phyloP scores from a whole-genome alignment of 2,113 vertebrate genomes.

The Oncorhynchus masou region DNA sequence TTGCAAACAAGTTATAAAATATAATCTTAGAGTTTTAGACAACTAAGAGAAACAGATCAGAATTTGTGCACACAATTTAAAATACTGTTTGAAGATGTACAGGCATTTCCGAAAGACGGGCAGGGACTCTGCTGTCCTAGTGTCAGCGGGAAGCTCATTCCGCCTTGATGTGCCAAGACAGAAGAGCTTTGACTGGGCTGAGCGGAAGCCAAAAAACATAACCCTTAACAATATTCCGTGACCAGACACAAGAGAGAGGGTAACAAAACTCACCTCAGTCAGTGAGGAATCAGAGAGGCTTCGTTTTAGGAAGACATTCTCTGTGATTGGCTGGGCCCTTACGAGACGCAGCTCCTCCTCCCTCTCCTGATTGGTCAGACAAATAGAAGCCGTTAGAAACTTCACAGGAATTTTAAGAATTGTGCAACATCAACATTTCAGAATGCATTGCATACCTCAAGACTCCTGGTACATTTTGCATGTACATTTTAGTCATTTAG shows the following conservation, averaged over 20 bases:
- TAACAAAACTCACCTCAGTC: conserved; percentile 51
- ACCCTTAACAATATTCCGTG: neutral
- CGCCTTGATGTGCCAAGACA: too few species aligned
- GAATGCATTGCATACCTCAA: neutral
- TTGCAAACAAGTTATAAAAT: too few species aligned
- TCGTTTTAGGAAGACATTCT: conserved; percentile 74
- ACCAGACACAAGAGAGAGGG: neutral
- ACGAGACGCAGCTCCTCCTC: conserved; percentile 64
- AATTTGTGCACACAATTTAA: too few species aligned
- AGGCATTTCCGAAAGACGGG: too few species aligned
- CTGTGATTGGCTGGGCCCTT: conserved; percentile 57
- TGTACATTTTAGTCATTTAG: too few species aligned
- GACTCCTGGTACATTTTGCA: neutral
- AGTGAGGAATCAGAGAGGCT: conserved; percentile 64
- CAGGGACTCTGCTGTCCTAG: too few species aligned
- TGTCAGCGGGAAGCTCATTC: too few species aligned
- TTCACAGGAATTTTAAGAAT: neutral
- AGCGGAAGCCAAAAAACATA: neutral
- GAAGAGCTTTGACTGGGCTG: neutral
- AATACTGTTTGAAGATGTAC: too few species aligned
- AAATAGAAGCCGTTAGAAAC: neutral
- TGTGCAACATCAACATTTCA: neutral
- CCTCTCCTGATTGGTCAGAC: conserved; percentile 56
- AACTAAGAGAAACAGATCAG: too few species aligned
- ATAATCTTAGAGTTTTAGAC: conserved; percentile 30